Base-by-base conservation (phyloP, 2,888 invertebrate species). In the Lepidochrysops patricia region DNA sequence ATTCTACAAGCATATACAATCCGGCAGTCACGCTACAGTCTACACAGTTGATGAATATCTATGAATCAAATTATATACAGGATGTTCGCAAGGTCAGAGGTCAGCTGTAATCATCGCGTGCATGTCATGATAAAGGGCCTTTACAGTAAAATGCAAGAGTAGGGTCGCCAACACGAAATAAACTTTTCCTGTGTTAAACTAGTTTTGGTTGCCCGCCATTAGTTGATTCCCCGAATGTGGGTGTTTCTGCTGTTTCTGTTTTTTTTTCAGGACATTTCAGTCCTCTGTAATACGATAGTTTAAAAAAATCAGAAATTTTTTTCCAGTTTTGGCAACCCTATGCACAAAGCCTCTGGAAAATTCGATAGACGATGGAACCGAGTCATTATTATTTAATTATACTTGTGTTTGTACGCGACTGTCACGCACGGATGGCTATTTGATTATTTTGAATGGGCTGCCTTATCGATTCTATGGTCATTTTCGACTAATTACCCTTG, bases 51-150 rank as follows among this genome's bases (percentile, higher is more conserved):
- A 54, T 29, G 19, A 32, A 54, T 54, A 29, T 54, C 54, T 37
- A 37, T 57, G 34, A 5, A 57, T 37, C 59, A 37, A 60, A 50
- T 37, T 35, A 29, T 29, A 37, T 52, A 54, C 43, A 52, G 52
- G 26, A 27, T 49, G 56, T 57, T 49, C 48, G 43, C 58, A 63
- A 64, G 61, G 62, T 58, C 52, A 35, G 25, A 60, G 43, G 35
- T 52, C 43, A 57, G 29, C 57, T 32, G 48, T 71, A 67, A 68
- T 63, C 63, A 54, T 75, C 64, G 74, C 73, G 74, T 73, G 73
- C 61, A 56, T 50, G 34, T 27, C 35, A 52, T 32, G 52, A 59
- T 59, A 59, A 59, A 59, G 35, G 58, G 34, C 52, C 50, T 63
- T 61, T 58, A 50, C 61, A 58, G 60, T 35, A 15, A 58, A 34